Base-by-base conservation (phyloP, 1,140 invertebrate species). In the Pseudomyrmex gracilis region DNA sequence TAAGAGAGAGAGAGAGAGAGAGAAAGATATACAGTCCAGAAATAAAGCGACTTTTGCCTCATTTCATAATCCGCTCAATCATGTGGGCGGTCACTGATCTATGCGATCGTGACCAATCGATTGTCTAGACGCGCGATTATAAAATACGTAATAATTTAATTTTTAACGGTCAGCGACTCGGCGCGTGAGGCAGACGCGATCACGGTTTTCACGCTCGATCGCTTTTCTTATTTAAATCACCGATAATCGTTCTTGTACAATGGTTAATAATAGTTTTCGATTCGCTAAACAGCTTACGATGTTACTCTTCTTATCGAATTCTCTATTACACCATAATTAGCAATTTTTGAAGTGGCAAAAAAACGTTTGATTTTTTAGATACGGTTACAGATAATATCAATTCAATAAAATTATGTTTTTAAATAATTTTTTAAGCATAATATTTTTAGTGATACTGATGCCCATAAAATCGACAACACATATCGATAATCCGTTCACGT, bases 91-190 rank as follows among this genome's bases (percentile, higher is more conserved):
- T 87, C 85, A 77, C 73, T 85, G 85, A 90, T 87, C 85, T 91
- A 85, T 67, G 4, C 47, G 63, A 86, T 92, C 87, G 88, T 90
- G 90, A 91, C 91, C 74, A 92, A 92, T 90, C 90, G 87, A 90
- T 92, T 84, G 87, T 5, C 66, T 55, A 80, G 84, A 84, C 66
- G 83, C 82, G 86, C 82, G 87, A 92, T 92, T 92, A 74, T 74
- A 91, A 92, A 91, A 90, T 92, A 90, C 89, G 88, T 88, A 77
- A 76, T 88, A 91, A 91, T 90, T 89, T 70, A 88, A 92, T 91
- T 92, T 90, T 90, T 87, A 90, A 86, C 86, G 87, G 71, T 87
- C 43, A 60, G n/a, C 13, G 10, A 34, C 55, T 70, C 34, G 24
- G 49, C 24, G 64, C 43, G 85, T 34, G 34, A 34, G 34, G 34